Conservation (phyloP, 2,888 invertebrate species). For the Eupithecia insigniata region DNA sequence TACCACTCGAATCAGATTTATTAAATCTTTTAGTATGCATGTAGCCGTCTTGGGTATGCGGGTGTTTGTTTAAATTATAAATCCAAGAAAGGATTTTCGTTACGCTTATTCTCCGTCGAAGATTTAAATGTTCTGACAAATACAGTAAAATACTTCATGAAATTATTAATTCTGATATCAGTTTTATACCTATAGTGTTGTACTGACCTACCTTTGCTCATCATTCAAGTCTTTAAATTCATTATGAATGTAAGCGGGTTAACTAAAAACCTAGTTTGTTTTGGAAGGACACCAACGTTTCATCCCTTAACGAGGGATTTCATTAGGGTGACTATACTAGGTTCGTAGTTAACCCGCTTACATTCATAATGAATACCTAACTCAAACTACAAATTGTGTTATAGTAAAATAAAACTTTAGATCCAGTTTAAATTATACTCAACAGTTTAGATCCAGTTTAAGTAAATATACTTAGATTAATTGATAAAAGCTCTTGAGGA, state of each 20-base stretch:
- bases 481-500: constrained; percentile 6
- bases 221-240: too few species aligned
- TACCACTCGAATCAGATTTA: constrained; percentile 52
- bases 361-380: too few species aligned
- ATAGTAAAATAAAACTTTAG: too few species aligned
- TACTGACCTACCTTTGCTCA: background rate
- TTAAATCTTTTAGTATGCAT: constrained; percentile 45
- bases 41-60: constrained; percentile 6
- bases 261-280: too few species aligned
- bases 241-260: too few species aligned
- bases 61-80: constrained; percentile 12
- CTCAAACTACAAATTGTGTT: too few species aligned
- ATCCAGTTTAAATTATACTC: too few species aligned
- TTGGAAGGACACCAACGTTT: too few species aligned
- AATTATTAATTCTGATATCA: background rate
- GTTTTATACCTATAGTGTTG: background rate
- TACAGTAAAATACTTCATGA: background rate
- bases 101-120: background rate
- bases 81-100: background rate
- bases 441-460: background rate
- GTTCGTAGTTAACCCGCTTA: too few species aligned
- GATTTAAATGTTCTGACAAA: background rate
- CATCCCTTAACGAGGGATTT: too few species aligned
- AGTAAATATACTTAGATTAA: background rate
- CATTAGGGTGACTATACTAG: too few species aligned